Base-by-base conservation (phyloP, 2,113 vertebrate genomes). In the Phylloscopus trochiloides region DNA sequence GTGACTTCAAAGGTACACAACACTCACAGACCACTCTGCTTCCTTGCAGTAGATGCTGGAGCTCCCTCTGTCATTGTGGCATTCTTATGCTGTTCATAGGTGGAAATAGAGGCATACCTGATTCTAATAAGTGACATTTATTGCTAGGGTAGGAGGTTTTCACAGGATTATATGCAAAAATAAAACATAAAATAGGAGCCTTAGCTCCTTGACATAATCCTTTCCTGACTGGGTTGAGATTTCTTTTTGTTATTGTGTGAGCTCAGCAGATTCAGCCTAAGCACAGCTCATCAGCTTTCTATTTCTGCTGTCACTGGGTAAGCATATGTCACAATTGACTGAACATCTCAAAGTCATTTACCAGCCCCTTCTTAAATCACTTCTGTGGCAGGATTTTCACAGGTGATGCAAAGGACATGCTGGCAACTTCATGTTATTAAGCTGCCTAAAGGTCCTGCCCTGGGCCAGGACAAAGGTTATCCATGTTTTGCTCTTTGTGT, bases 251-350 rank as follows among this genome's bases (percentile, higher is more conserved):
- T 86, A 77, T 29, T 86, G 40, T 10, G 3, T 72, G 47, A 78
- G 10, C 55, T 94, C 91, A 88, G 82, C 88, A 96, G 52, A 72
- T 82, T 88, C 66, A 68, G 38, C 43, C 67, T 81, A 65, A 95
- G 86, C 24, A 83, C 36, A 80, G 21, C 50, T 92, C 83, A 80
- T 86, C 72, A 73, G 72, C 54, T 94, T 94, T 90, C 72, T 76
- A 15, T 58, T 94, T 86, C 79, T 78, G 62, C 71, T 87, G 50
- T 80, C 80, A 61, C 59, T n/a, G 20, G n/a, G 28, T 48, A 92
- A 79, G 71, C 34, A 20, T 57, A 65, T 36, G 36, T 73, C 63
- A 86, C 4, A 16, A 92, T 57, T 26, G 31, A 55, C 75, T 12
- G 32, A 88, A 66, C 36, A 65, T 28, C 45, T 88, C 74, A 59